Evolutionary conservation across 2,797 vertebrate species (phyloP).

Genomic region (Sebastes matsubarae): DNA sequence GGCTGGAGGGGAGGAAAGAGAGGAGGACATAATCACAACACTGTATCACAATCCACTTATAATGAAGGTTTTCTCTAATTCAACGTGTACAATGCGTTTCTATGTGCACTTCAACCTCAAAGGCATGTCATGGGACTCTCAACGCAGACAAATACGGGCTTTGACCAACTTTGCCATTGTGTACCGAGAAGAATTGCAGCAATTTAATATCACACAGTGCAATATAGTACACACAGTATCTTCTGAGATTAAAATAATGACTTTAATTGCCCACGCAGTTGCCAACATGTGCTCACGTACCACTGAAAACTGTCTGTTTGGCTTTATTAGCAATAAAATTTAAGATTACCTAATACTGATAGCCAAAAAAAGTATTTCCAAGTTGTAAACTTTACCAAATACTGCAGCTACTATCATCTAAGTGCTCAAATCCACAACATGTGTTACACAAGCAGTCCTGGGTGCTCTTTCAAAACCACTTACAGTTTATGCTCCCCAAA

Average conservation of each 20-base stretch:
- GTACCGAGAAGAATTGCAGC: not conserved
- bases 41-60: not conserved
- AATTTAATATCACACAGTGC: not conserved
- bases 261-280: not conserved
- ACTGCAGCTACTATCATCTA: not conserved
- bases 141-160: not conserved
- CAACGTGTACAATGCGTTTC: too few species aligned
- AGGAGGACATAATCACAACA: not conserved
- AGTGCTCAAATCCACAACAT: not conserved
- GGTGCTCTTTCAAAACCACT: not conserved
- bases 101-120: not conserved
- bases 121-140: not conserved
- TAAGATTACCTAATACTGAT: not conserved
- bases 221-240: not conserved
- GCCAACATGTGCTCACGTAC: not conserved
- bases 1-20: slow-evolving; percentile 49
- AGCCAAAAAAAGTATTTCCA: not conserved
- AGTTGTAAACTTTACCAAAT: not conserved
- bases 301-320: not conserved
- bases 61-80: not conserved
- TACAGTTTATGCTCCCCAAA: not conserved
- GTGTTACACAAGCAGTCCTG: not conserved
- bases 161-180: not conserved
- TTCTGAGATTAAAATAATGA: not conserved
- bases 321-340: not conserved